A percentile compares a stretch with the other conserved stretches of the same genome.
Conservation (phyloP, 2,888 invertebrate genomes). For the Rotaria magnacalcarata region DNA sequence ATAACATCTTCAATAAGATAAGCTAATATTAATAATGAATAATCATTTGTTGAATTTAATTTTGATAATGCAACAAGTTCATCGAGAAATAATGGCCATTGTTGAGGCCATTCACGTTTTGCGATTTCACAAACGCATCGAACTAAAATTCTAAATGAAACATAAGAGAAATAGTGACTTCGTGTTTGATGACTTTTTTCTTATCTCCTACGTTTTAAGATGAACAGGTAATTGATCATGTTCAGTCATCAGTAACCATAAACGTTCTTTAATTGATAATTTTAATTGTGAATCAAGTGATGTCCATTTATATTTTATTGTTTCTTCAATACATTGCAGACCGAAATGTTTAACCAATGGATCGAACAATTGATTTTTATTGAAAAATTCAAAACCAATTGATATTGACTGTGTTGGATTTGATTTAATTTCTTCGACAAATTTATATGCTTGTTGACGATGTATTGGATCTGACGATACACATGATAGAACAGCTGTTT, state of each 20-base stretch:
- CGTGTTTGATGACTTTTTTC: background rate
- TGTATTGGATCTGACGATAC: background rate
- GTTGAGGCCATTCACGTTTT: constrained; percentile 45
- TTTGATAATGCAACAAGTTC: constrained; percentile 41
- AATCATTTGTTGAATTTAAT: background rate
- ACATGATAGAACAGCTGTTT: constrained; percentile 1
- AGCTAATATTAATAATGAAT: constrained; percentile 23
- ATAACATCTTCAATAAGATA: constrained; percentile 34
- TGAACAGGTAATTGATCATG: background rate
- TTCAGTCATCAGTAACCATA: constrained; percentile 39
- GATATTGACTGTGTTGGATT: background rate
- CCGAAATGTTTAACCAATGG: constrained; percentile 40
- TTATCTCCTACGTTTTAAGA: background rate
- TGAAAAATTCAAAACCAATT: constrained; percentile 19
- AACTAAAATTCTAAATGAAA: background rate
- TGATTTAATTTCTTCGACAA: constrained; percentile 20
- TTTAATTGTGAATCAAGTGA: constrained; percentile 37
- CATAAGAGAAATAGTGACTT: background rate
- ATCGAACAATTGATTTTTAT: background rate
- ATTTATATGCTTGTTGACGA: background rate
- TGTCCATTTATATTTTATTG: constrained; percentile 46
- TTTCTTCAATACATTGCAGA: constrained; percentile 40
- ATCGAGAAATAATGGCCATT: constrained; percentile 42
- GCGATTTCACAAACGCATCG: constrained; percentile 40
- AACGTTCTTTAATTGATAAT: constrained; percentile 39